Evolutionary conservation across 2,888 invertebrate species (phyloP).

Genomic region (Kryphioiulus occultus): DNA sequence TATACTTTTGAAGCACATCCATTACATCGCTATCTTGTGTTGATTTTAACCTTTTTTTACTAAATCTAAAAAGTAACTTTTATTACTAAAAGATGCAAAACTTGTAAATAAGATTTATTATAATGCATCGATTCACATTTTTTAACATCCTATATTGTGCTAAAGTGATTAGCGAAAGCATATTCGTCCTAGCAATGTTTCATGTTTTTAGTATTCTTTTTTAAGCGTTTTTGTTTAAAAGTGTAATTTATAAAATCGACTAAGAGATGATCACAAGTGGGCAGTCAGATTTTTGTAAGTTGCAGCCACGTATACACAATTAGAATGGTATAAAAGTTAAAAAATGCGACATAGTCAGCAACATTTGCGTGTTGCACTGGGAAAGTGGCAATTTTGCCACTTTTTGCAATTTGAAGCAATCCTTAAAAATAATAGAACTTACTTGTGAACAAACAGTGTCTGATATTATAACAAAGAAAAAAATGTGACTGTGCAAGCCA

Average conservation of each 20-base stretch:
- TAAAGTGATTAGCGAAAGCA: not conserved
- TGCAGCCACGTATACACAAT: not conserved
- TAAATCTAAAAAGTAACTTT: not conserved
- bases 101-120: constrained; percentile 14
- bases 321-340: too few species aligned
- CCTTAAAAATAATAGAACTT: too few species aligned
- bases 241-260: not conserved
- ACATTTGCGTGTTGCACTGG: too few species aligned
- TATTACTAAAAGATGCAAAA: constrained; percentile 23
- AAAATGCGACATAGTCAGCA: too few species aligned
- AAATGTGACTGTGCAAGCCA: not conserved
- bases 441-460: too few species aligned
- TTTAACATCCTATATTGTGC: not conserved
- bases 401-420: not conserved
- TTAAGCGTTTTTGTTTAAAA: not conserved
- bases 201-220: not conserved
- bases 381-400: too few species aligned
- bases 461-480: not conserved
- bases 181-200: not conserved
- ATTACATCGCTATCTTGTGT: not conserved
- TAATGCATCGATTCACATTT: not conserved
- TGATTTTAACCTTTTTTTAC: not conserved
- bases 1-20: not conserved
- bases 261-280: not conserved
- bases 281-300: not conserved